Base-by-base conservation (phyloP, 2,113 vertebrate genomes). In the Cinclus mexicanus region DNA sequence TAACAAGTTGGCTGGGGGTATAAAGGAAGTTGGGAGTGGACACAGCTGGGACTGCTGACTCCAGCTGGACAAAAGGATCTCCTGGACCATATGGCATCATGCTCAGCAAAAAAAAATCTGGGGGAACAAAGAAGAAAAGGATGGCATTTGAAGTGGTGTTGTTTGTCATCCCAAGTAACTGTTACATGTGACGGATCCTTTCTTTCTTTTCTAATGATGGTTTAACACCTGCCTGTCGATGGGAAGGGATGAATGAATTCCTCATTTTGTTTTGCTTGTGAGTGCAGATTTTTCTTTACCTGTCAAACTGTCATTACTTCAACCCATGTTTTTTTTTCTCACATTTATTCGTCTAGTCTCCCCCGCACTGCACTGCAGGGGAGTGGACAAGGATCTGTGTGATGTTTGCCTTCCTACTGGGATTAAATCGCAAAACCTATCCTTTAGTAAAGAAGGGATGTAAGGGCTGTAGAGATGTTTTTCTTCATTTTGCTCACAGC, bases 351-450 rank as follows among this genome's bases (percentile, higher is more conserved):
- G 60, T 76, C 85, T 81, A 41, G 46, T 85, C 52, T 61, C 25
- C 16, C 31, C 17, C 0, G 0, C 28, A 26, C n/a, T 23, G 25
- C 33, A 56, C 37, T 52, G 25, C 2, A 7, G 10, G 25, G 25
- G 10, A 80, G 35, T 37, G 25, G 50, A 26, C 0, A 1, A 70
- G 52, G 3, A 10, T 44, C 37, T 46, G 12, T 56, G 25, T 33
- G 16, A 44, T 70, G 3, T 46, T 50, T 80, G 12, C 14, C 41
- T 61, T 76, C 47, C 17, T 71, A n/a, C 20, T 31, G 28, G 12
- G 18, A n/a, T 56, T 60, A 85, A 90, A 83, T 25, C 52, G 50
- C 41, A 72, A 35, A 52, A 71, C 12, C 19, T 26, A 25, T 78
- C 12, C 16, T 77, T 67, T 37, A 59, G 13, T 13, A 28, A 63